A percentile compares a stretch with the other conserved stretches of the same genome.
Evolutionary conservation across 2,113 vertebrate genomes (phyloP).

Genomic region (Numida meleagris): DNA sequence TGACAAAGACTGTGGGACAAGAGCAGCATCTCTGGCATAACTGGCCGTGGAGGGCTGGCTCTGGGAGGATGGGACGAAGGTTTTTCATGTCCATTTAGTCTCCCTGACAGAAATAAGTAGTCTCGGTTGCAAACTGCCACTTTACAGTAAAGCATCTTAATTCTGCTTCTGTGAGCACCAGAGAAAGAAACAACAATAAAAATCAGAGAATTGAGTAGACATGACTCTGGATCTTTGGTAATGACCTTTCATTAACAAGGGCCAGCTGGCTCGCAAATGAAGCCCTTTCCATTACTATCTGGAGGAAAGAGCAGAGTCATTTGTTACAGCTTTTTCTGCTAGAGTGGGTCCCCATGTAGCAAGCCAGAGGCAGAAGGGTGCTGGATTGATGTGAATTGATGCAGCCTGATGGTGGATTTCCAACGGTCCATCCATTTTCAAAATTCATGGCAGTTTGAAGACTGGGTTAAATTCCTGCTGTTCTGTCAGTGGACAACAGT

Average conservation of each 20-base stretch:
- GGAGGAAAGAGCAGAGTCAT: neutral
- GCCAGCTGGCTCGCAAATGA: neutral
- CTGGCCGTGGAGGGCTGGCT: accelerated
- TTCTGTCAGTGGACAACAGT: neutral
- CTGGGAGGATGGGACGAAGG: neutral
- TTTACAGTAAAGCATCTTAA: conserved; percentile 16
- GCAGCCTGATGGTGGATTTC: neutral
- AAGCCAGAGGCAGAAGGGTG: neutral
- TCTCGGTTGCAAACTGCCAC: conserved; percentile 31
- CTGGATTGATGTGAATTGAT: neutral
- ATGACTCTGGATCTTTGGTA: neutral
- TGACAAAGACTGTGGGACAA: neutral
- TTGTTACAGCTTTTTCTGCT: neutral
- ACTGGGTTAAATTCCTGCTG: neutral
- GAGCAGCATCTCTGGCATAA: neutral
- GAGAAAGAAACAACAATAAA: neutral
- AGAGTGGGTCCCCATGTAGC: accelerated
- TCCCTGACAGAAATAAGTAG: neutral
- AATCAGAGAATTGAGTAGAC: neutral
- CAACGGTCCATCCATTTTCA: neutral
- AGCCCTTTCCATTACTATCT: neutral
- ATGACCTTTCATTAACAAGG: neutral
- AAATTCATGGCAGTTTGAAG: neutral
- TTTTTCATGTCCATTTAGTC: neutral
- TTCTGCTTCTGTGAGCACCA: neutral